Conservation (phyloP, 2,888 invertebrate genomes). For the Cosmia trapezina region DNA sequence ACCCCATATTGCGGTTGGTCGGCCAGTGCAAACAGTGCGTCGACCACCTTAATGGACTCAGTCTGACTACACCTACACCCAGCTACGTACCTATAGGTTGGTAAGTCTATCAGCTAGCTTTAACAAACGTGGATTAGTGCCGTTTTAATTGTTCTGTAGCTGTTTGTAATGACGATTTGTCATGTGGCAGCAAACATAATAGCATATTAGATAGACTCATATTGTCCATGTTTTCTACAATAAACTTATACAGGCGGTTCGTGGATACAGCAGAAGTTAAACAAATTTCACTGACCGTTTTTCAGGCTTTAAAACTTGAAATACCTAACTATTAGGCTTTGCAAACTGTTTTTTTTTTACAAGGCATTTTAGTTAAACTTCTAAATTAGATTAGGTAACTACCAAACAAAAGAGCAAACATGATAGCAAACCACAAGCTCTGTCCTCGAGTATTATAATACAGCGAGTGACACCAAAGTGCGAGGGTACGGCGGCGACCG, state of each 20-base stretch:
- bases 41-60: conserved; percentile 73
- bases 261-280: neutral
- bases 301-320: neutral
- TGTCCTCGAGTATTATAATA: conserved; percentile 41
- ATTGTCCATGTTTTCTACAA: neutral
- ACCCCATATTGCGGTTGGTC: conserved; percentile 87
- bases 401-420: conserved; percentile 21
- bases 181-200: conserved; percentile 46
- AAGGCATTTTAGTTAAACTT: neutral
- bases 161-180: conserved; percentile 51
- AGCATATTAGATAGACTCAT: conserved; percentile 27
- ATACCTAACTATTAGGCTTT: too few species aligned
- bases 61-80: conserved; percentile 71
- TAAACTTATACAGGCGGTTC: neutral
- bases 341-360: too few species aligned
- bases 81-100: conserved; percentile 48
- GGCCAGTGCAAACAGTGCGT: conserved; percentile 69
- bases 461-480: conserved; percentile 72
- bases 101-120: conserved; percentile 29
- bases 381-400: conserved; percentile 9
- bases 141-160: conserved; percentile 37
- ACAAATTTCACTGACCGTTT: neutral
- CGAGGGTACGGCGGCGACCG: conserved; percentile 71
- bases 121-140: conserved; percentile 24
- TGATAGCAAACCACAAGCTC: conserved; percentile 27